Percentiles rank a stretch among this genome's conserved stretches.
phyloP scores from a whole-genome alignment of 2,888 invertebrate species.

The Adelognathus sp. region DNA sequence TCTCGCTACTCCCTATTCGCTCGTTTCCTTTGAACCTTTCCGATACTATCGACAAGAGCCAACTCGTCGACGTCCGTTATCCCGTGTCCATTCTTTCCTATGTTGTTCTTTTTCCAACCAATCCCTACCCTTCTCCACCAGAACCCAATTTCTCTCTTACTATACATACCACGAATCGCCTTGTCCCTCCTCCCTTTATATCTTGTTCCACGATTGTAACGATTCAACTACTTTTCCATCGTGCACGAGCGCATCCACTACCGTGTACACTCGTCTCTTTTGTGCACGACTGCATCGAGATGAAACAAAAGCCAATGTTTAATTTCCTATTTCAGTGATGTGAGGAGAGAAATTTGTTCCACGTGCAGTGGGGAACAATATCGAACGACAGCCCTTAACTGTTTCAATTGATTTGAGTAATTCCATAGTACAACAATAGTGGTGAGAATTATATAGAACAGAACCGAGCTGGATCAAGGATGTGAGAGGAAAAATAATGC shows the following conservation, averaged over 20 bases:
- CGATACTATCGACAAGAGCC: conserved; percentile 37
- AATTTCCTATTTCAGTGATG: too few relatives aligned
- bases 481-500: too few relatives aligned
- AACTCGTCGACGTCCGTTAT: conserved; percentile 40
- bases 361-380: too few relatives aligned
- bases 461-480: too few relatives aligned
- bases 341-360: not conserved
- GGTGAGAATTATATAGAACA: too few relatives aligned
- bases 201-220: conserved; percentile 4
- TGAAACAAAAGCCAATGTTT: not conserved
- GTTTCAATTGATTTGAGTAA: too few relatives aligned
- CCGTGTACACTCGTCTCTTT: conserved; percentile 1
- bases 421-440: too few relatives aligned
- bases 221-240: conserved; percentile 21
- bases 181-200: conserved; percentile 10
- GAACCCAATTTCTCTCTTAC: conserved; percentile 14
- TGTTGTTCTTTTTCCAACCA: conserved; percentile 13
- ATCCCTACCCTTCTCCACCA: too few relatives aligned
- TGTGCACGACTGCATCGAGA: conserved; percentile 8
- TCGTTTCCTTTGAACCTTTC: conserved; percentile 35
- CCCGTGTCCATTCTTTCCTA: conserved; percentile 34
- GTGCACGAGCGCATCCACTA: not conserved
- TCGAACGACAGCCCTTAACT: too few relatives aligned
- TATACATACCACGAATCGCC: not conserved
- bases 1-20: conserved; percentile 9